Percentiles rank a stretch among this genome's conserved stretches.
These are phyloP conservation scores for Ciona savignyi DNA, from an alignment of 23 tunicate species.

Conservation along the genomic window DNA sequence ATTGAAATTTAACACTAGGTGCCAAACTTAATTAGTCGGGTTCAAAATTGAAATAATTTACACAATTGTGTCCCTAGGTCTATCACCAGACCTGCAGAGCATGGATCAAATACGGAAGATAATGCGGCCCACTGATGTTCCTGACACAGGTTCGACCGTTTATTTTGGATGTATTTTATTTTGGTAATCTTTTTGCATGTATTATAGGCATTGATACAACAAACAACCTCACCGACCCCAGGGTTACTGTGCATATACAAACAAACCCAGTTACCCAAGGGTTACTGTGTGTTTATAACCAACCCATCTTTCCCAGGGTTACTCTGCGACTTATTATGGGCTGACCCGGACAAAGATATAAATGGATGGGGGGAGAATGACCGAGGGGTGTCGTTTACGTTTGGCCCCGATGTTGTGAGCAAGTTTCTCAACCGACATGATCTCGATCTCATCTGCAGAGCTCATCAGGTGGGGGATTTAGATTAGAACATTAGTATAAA, in stretches of 20 bases:
- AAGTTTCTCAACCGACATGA: constrained; percentile 95
- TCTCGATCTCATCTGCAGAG: constrained; percentile 92
- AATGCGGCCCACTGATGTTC: constrained; percentile 97
- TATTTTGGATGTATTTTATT: not conserved
- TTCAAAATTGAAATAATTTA: no score
- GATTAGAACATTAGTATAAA: no score
- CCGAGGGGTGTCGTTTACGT: constrained; percentile 97
- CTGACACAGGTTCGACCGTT: constrained; percentile 99
- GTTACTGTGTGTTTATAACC: not conserved
- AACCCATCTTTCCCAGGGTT: constrained; percentile 41
- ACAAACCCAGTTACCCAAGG: no score
- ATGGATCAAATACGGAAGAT: constrained; percentile 99
- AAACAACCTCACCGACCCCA: no score
- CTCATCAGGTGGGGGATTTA: constrained; percentile 99
- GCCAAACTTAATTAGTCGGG: no score
- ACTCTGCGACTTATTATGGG: constrained; percentile 96
- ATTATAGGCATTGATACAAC: not conserved
- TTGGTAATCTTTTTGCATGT: not conserved
- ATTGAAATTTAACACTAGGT: no score
- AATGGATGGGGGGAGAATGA: constrained; percentile 99
- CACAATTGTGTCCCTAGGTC: no score
- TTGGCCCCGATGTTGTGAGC: constrained; percentile 97
- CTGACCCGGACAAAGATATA: constrained; percentile 99
- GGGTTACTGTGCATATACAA: no score
- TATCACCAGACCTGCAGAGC: constrained; percentile 96